A percentile compares a stretch with the other conserved stretches of the same genome.
Evolutionary conservation across 2,888 invertebrate species (phyloP).

Genomic region (Villa cingulata): DNA sequence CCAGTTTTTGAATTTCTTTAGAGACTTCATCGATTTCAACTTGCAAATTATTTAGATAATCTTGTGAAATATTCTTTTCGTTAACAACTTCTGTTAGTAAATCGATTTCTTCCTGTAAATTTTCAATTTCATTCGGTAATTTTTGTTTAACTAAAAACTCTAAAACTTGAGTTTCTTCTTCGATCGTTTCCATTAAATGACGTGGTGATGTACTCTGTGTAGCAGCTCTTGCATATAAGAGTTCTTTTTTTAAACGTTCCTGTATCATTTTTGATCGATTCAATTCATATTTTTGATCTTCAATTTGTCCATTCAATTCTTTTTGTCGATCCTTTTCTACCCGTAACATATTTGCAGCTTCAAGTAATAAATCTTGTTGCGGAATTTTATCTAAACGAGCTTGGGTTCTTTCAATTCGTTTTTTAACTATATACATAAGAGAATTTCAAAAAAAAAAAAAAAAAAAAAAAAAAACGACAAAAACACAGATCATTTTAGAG

Average conservation of each 20-base stretch:
- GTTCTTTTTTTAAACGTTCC: slow-evolving; percentile 15
- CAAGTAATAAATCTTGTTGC: slow-evolving; percentile 17
- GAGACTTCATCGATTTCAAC: slow-evolving; percentile 45
- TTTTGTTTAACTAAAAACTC: slow-evolving; percentile 65
- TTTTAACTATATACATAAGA: slow-evolving; percentile 12
- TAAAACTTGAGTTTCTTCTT: slow-evolving; percentile 38
- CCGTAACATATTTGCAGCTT: slow-evolving; percentile 16
- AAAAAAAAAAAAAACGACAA: background rate
- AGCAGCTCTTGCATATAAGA: slow-evolving; percentile 12
- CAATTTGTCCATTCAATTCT: slow-evolving; percentile 15
- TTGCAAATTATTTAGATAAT: slow-evolving; percentile 49
- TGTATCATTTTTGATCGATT: slow-evolving; percentile 13
- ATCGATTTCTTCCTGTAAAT: slow-evolving; percentile 49
- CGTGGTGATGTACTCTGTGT: slow-evolving; percentile 15
- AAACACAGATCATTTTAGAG: no score
- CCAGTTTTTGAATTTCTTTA: slow-evolving; percentile 53
- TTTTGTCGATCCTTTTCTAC: slow-evolving; percentile 17
- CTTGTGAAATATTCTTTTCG: slow-evolving; percentile 50
- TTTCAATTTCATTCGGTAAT: slow-evolving; percentile 56
- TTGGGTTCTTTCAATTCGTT: slow-evolving; percentile 17
- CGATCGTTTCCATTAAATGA: slow-evolving; percentile 14
- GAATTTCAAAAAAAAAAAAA: no score
- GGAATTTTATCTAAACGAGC: slow-evolving; percentile 17
- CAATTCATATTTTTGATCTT: slow-evolving; percentile 15
- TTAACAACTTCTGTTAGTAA: slow-evolving; percentile 54